Evolutionary conservation across 2,888 invertebrate species (phyloP), one percentile per base, ranked within the genome.

Genomic region (Yponomeuta cagnagella): DNA sequence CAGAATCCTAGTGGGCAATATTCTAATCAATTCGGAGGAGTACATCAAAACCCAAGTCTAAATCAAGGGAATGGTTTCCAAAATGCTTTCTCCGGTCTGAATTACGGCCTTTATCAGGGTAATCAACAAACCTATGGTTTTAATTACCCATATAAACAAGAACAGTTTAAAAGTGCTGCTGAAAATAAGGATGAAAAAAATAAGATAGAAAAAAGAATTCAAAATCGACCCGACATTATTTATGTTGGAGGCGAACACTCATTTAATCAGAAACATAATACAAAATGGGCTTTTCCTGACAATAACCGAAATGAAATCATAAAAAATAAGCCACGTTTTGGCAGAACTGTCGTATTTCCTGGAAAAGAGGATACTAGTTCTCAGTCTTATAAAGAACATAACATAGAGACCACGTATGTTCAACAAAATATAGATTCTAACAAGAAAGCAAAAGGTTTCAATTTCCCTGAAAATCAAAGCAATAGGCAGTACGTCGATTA

Each of bases 211-310:
- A 84, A 82, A 75, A 80, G 89, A 12, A 88, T 90, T 73, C 86
- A 89, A 77, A 88, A 86, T 72, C 86, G 79, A 72, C 86, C 82
- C 37, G 76, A 71, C 9, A 71, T 76, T 68, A 74, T 76, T 66
- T 70, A 69, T 33, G 74, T 74, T 63, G 74, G 75, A 70, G 74
- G 76, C 2, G 73, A 77, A 52, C 74, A 74, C 68, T 70, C 76
- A 52, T 74, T 75, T 69, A 73, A 77, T 70, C 75, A 43, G 43
- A 43, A 43, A 8, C 8, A 71, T 48, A 77, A 73, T 73, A 66
- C 79, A 0, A 84, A 82, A 78, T 88, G 84, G 82, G 73, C 75
- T 0, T 89, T 90, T 73, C 89, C 91, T 30, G 80, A 81, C 67
- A 73, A 73, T 37, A 30, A 63, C 58, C 68, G 74, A n/a, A 70